Evolutionary conservation across 2,888 invertebrate species (phyloP).

Genomic region (Eupeodes latifasciatus): DNA sequence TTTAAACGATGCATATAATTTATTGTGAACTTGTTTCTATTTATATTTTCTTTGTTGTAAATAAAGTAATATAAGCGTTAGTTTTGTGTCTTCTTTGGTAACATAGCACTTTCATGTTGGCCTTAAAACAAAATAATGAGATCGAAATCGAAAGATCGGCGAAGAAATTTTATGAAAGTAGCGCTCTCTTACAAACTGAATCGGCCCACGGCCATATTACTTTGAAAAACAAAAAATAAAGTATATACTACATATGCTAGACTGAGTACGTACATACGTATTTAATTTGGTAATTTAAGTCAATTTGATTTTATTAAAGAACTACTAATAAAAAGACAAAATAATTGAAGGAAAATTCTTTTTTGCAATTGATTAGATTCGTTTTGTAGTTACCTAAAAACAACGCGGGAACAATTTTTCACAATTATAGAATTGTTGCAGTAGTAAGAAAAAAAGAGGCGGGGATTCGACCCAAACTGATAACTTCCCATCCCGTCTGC

Average conservation of each 20-base stretch:
- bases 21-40: conserved; percentile 38
- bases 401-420: too few relatives aligned
- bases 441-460: too few relatives aligned
- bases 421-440: too few relatives aligned
- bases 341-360: too few relatives aligned
- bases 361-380: too few relatives aligned
- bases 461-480: too few relatives aligned
- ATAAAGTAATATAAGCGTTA: conserved; percentile 10
- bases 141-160: conserved; percentile 8
- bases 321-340: too few relatives aligned
- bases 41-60: background rate
- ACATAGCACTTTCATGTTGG: conserved; percentile 17
- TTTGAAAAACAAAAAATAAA: background rate
- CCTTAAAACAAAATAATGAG: conserved; percentile 15
- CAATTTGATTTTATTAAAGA: background rate
- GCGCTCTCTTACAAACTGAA: conserved; percentile 2
- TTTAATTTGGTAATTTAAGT: background rate
- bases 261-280: background rate
- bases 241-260: background rate
- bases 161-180: conserved; percentile 3
- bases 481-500: too few relatives aligned
- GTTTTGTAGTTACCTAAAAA: too few relatives aligned
- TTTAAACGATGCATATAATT: conserved; percentile 4
- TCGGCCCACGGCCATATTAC: conserved; percentile 23
- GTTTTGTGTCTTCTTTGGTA: background rate